A percentile compares a stretch with the other conserved stretches of the same genome.
Conservation (phyloP, 2,797 vertebrate species). For the Botia almorhae region DNA sequence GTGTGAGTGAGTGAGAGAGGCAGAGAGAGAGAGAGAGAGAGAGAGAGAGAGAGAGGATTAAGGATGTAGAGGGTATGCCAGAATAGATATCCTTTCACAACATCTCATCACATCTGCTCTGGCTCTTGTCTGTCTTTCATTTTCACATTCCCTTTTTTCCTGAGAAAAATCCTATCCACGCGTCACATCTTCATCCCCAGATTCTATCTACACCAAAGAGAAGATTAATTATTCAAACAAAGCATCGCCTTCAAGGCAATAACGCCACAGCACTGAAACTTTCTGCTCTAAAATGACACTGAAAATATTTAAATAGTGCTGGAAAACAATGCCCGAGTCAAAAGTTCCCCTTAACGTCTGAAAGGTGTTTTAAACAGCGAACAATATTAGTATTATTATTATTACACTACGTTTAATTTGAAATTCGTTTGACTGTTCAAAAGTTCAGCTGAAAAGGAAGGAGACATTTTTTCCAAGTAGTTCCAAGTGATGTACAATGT, state of each 20-base stretch:
- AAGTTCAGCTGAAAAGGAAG: background rate
- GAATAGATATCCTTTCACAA: conserved; percentile 86
- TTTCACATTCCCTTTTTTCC: conserved; percentile 88
- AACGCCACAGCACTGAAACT: conserved; percentile 78
- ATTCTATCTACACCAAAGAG: conserved; percentile 85
- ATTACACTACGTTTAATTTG: background rate
- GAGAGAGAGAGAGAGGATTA: conserved; percentile 48
- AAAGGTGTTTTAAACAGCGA: conserved; percentile 10
- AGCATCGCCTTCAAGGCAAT: conserved; percentile 83
- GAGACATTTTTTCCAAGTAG: background rate
- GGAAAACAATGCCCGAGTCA: conserved; percentile 35
- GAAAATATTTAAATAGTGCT: conserved; percentile 22
- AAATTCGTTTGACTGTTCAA: background rate
- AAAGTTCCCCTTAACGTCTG: conserved; percentile 10
- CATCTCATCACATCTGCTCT: conserved; percentile 87
- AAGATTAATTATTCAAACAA: conserved; percentile 87
- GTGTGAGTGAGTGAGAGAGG: conserved; percentile 62
- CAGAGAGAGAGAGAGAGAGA: conserved; percentile 39
- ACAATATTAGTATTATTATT: too few relatives aligned
- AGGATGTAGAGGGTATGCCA: conserved; percentile 71
- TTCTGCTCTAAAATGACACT: conserved; percentile 38
- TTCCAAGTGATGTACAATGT: background rate
- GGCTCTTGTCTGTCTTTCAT: conserved; percentile 88
- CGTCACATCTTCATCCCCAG: conserved; percentile 86
- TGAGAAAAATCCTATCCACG: conserved; percentile 81